Percentiles rank a stretch among this genome's conserved stretches.
Conservation (phyloP, 2,113 vertebrate species). For the Gallinago paraguaiae region DNA sequence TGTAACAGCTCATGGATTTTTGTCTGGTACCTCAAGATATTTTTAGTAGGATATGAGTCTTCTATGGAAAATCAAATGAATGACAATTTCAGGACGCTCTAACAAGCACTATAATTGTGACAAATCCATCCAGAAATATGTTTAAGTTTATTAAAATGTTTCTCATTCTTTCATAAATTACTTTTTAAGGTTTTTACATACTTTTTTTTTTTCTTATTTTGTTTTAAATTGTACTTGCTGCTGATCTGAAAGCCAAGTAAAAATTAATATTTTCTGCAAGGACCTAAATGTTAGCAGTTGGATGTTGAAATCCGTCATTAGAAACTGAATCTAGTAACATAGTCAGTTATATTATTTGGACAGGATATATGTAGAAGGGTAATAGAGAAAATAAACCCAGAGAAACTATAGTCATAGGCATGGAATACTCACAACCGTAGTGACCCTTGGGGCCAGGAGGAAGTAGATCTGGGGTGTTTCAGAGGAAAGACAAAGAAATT, state of each 20-base stretch:
- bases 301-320: not conserved
- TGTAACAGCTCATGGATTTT: not conserved
- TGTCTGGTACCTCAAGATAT: not conserved
- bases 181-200: not conserved
- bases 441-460: not conserved
- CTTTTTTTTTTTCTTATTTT: not conserved
- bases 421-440: not conserved
- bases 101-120: not conserved
- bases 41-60: not conserved
- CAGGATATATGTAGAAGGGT: not conserved
- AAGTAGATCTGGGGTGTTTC: not conserved
- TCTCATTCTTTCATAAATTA: not conserved
- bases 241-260: not conserved
- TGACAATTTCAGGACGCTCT: not conserved
- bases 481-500: not conserved
- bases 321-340: not conserved
- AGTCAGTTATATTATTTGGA: not conserved
- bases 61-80: not conserved
- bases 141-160: not conserved
- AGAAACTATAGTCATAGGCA: not conserved
- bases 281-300: not conserved
- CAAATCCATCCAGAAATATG: not conserved
- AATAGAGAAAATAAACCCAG: not conserved
- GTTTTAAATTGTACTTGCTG: not conserved
- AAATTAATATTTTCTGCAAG: not conserved